Conservation (phyloP, 23 tunicate species). For the Ascidia mentula region DNA sequence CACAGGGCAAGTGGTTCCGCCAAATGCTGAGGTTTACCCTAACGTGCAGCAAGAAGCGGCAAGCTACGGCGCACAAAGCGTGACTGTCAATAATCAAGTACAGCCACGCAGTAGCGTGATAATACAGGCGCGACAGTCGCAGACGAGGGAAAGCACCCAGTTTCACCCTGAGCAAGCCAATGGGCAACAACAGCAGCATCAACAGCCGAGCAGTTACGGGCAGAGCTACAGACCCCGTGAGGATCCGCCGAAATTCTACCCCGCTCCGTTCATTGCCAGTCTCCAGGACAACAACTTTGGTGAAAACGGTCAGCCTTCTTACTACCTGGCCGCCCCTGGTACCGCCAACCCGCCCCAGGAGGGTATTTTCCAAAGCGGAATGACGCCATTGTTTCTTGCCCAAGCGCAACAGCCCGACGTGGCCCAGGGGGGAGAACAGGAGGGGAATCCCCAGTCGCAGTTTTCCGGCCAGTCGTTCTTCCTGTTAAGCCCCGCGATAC, state of each 20-base stretch:
- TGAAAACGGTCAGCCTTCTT: constrained; percentile 42
- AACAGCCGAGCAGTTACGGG: constrained; percentile 1
- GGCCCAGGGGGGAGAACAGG: constrained; percentile 24
- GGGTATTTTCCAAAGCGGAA: constrained; percentile 36
- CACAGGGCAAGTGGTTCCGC: background rate
- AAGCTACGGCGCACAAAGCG: background rate
- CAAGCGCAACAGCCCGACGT: constrained; percentile 52
- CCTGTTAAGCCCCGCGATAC: constrained; percentile 57
- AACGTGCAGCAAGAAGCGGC: background rate
- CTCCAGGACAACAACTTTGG: constrained; percentile 28
- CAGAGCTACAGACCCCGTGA: constrained; percentile 8
- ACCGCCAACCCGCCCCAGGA: constrained; percentile 20
- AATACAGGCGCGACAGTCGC: constrained; percentile 29
- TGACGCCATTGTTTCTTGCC: constrained; percentile 42
- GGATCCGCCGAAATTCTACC: constrained; percentile 30
- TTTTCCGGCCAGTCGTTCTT: constrained; percentile 45
- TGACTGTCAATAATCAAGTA: background rate
- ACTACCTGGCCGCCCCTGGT: constrained; percentile 48
- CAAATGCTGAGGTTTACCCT: background rate
- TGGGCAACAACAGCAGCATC: background rate
- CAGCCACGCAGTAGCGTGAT: constrained; percentile 39
- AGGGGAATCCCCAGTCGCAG: constrained; percentile 52
- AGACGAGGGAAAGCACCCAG: background rate
- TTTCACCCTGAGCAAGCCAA: constrained; percentile 1
- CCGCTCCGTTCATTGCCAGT: constrained; percentile 45